These are phyloP conservation scores for Tyria jacobaeae DNA, from an alignment of 2,888 invertebrate genomes.

Conservation along the genomic window DNA sequence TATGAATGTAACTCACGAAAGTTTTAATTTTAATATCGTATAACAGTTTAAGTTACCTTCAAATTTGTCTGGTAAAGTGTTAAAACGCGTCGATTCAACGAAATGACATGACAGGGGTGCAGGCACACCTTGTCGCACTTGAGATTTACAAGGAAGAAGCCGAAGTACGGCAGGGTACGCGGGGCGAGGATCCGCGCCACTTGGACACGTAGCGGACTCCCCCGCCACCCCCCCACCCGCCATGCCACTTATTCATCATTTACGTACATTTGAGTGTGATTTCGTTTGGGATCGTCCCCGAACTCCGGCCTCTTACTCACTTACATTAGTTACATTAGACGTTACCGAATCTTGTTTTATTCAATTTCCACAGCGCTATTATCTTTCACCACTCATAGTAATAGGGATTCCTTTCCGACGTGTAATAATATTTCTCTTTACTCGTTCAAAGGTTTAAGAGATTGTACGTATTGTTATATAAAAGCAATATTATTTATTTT, in stretches of 20 bases:
- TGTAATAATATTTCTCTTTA: constrained; percentile 67
- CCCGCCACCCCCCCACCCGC: constrained; percentile 52
- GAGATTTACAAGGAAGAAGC: constrained; percentile 73
- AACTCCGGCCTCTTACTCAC: constrained; percentile 71
- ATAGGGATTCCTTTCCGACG: constrained; percentile 67
- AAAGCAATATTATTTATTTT: constrained; percentile 33
- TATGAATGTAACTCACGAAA: too few species aligned
- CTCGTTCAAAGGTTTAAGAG: constrained; percentile 57
- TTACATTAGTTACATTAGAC: constrained; percentile 78
- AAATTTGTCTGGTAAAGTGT: constrained; percentile 24
- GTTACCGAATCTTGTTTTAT: constrained; percentile 77
- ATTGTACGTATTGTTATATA: constrained; percentile 41
- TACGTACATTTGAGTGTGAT: constrained; percentile 83
- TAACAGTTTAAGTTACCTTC: constrained; percentile 17
- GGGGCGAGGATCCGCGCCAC: constrained; percentile 61
- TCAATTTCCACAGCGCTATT: constrained; percentile 76
- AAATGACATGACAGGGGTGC: constrained; percentile 63
- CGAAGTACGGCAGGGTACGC: constrained; percentile 51
- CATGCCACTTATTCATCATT: constrained; percentile 81
- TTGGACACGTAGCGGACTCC: constrained; percentile 78
- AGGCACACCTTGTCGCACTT: constrained; percentile 73
- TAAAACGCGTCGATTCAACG: constrained; percentile 62
- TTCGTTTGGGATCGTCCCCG: constrained; percentile 77
- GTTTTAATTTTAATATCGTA: too few species aligned
- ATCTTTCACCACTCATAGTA: constrained; percentile 74